Base-by-base conservation (phyloP, 2,888 invertebrate species). In the Sminthurinus aureus region DNA sequence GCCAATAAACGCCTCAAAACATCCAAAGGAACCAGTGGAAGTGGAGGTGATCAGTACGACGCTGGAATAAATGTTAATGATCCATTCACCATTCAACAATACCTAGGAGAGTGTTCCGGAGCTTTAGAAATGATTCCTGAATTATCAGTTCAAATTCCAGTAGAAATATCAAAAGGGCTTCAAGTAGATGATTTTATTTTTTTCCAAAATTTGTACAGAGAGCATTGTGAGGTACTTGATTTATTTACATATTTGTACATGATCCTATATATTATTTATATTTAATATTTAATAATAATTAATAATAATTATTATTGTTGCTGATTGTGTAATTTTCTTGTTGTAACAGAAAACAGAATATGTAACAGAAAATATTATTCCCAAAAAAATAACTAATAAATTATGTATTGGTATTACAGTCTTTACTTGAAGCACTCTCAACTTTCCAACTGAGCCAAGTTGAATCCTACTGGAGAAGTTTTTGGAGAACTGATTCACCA, bases 381-480 rank as follows among this genome's bases (percentile, higher is more conserved):
- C n/a, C n/a, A n/a, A n/a, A 13, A 58, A 58, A 15, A 11, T 18
- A 15, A 15, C 13, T 58, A 15, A 15, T 58, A 58, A 58, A 18
- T 58, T 38, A 38, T 38, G 38, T 38, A 6, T 6, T 38, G 38
- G 6, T 38, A 38, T 38, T 38, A 38, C 89, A 93, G 91, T 95
- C 96, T 84, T 96, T 99, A 90, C 92, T 99, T 89, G 96, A 97
- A 90, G 96, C 96, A 38, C 95, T 98, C 84, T 93, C 96, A 73
- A 96, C 95, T 89, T 93, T 99, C 87, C 97, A 98, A 91, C 96
- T 98, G 90, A 93, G 93, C 69, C 95, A 95, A 0, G 95, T 98
- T 85, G 98, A 98, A 91, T 95, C 96, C 66, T 91, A 96, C 26
- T 98, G 98, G 93, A 93, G 96, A 85, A 94, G 94, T 89, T 99